Evolutionary conservation across 2,797 vertebrate genomes (phyloP), one percentile per base, ranked within the genome.

Genomic region (Falco naumanni): DNA sequence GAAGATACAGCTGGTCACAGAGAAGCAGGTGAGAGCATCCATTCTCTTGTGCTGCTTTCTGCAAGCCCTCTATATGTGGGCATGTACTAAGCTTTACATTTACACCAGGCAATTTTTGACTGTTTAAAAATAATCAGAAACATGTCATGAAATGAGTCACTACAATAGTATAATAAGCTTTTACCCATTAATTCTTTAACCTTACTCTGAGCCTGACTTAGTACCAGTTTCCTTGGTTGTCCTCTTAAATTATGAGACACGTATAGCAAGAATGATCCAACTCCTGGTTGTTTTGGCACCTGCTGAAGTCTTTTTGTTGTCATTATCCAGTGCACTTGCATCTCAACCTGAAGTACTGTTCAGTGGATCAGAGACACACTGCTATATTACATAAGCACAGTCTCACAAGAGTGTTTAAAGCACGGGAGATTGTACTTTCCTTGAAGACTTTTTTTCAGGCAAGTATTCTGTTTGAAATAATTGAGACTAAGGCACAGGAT

Each of bases 1-100:
- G 80, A 95, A 96, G 96, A 66, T 93, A 87, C 90, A 98, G 96
- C 96, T 97, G 97, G 96, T 81, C 91, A 56, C 53, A 69, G 72
- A 88, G 63, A 84, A 94, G 96, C 96, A 95, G 87, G 90, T 53
- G 25, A 92, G 95, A 95, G 83, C 96, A 81, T 95, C 65, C 75
- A 47, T 54, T 39, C 68, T 83, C 60, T 68, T 86, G 39, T 10
- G 33, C 33, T 86, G 63, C 43, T 87, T 95, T 92, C 90, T 95
- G 87, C 53, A 53, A 75, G 31, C 51, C 90, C 83, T 54, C 45
- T 31, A 4, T 71, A 21, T 90, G 33, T 66, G 57, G 56, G 59
- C 31, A 28, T 53, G 28, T 57, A 47, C 56, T 70, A 41, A 77
- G 80, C 31, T 87, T 57, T 82, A 65, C 10, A 16, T 65, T 85